phyloP scores from a whole-genome alignment of 1,140 invertebrate genomes.

The Coptotermes formosanus region DNA sequence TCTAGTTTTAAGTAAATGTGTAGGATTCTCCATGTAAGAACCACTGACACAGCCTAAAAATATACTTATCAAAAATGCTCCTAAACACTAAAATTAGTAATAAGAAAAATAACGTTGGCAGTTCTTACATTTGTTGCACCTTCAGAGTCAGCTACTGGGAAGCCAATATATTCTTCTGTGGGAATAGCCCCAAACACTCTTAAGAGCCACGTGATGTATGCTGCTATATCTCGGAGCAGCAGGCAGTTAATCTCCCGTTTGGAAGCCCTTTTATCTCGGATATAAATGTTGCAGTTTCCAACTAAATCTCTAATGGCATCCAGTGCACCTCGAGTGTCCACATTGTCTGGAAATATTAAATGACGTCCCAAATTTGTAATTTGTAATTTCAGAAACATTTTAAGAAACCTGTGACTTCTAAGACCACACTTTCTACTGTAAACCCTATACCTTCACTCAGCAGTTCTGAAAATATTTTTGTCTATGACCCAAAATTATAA shows the following conservation, averaged over 20 bases:
- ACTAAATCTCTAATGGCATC: slow-evolving; percentile 84
- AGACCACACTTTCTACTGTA: too few species aligned
- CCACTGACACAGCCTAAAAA: too few species aligned
- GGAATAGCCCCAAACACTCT: slow-evolving; percentile 86
- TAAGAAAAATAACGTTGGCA: neutral
- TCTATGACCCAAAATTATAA: too few species aligned
- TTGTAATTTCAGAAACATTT: too few species aligned
- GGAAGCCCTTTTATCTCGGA: slow-evolving; percentile 60
- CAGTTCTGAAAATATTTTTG: too few species aligned
- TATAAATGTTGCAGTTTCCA: slow-evolving; percentile 78
- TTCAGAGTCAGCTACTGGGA: slow-evolving; percentile 58
- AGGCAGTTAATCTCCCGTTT: slow-evolving; percentile 51
- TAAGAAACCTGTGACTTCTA: too few species aligned
- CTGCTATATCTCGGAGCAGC: slow-evolving; percentile 65
- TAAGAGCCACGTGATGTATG: slow-evolving; percentile 85
- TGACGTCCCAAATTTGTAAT: too few species aligned
- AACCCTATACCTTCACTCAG: too few species aligned
- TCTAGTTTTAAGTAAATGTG: too few species aligned
- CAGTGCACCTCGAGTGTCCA: slow-evolving; percentile 86
- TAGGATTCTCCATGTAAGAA: too few species aligned
- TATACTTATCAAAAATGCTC: too few species aligned
- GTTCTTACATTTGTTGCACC: slow-evolving; percentile 55
- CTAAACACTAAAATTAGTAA: too few species aligned
- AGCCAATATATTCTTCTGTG: slow-evolving; percentile 71
- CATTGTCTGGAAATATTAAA: slow-evolving; percentile 69